A percentile compares a stretch with the other conserved stretches of the same genome.
Conservation (phyloP, 2,113 vertebrate genomes). For the Xerus inauris region DNA sequence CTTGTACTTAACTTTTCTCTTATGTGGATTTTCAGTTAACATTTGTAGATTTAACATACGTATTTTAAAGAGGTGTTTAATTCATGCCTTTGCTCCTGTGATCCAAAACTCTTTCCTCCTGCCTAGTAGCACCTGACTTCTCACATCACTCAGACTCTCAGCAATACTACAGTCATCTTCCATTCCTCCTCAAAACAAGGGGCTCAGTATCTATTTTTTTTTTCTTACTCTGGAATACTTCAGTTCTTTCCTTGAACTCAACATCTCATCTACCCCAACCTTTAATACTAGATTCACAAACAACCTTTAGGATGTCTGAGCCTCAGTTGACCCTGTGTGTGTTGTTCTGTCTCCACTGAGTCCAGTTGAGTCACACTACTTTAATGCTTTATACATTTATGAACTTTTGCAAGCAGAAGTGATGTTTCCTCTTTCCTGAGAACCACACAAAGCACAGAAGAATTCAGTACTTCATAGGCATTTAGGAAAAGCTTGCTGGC, state of each 20-base stretch:
- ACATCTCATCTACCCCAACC: not conserved
- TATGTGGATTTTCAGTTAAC: not conserved
- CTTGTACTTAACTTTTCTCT: not conserved
- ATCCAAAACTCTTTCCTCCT: not conserved
- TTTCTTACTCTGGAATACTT: not conserved
- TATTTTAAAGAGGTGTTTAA: not conserved
- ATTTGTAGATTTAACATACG: not conserved
- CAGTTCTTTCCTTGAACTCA: not conserved
- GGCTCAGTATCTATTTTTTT: not conserved
- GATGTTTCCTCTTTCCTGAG: not conserved
- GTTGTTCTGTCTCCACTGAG: not conserved
- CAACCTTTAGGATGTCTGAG: not conserved
- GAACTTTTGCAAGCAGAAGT: not conserved
- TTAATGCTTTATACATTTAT: not conserved
- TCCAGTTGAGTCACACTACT: not conserved
- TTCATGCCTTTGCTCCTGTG: not conserved
- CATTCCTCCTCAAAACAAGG: not conserved
- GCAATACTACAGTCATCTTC: fast-evolving
- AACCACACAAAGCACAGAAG: not conserved
- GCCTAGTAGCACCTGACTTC: not conserved
- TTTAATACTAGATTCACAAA: not conserved
- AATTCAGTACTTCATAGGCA: not conserved
- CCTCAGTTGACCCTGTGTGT: not conserved
- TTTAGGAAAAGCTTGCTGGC: not conserved
- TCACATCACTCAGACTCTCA: fast-evolving